Percentiles rank a stretch among this genome's conserved stretches.
phyloP scores from a whole-genome alignment of 2,113 vertebrate genomes.

The Notarius lentiginosus region DNA sequence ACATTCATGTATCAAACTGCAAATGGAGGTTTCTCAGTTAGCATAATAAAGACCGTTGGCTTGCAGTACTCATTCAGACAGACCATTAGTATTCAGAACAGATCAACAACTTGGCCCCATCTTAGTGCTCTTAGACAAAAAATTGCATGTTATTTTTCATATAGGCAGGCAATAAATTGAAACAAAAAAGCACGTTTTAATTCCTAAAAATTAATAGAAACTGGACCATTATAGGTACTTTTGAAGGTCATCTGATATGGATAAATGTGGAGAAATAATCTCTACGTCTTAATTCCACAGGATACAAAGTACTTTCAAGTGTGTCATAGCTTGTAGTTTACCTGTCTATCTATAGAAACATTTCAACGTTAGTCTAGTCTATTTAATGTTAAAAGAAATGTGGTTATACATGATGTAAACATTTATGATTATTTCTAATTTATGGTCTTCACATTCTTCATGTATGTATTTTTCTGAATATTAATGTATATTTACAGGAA shows the following conservation, averaged over 20 bases:
- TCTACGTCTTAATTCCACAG: background rate
- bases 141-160: background rate
- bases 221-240: background rate
- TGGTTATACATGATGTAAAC: background rate
- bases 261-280: background rate
- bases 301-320: background rate
- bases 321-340: background rate
- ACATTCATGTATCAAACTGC: slow-evolving; percentile 34
- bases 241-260: background rate
- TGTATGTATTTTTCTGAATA: background rate
- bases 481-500: background rate
- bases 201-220: background rate
- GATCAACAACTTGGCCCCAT: slow-evolving; percentile 33
- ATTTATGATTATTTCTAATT: background rate
- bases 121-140: slow-evolving; percentile 26
- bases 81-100: slow-evolving; percentile 69
- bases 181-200: background rate
- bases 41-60: slow-evolving; percentile 64
- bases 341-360: background rate
- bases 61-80: slow-evolving; percentile 36
- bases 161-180: background rate
- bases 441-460: background rate
- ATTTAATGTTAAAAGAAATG: background rate
- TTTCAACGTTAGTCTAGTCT: background rate
- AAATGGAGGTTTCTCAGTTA: slow-evolving; percentile 60